Base-by-base conservation (phyloP, 1,140 invertebrate genomes). In the Temnothorax nylanderi region DNA sequence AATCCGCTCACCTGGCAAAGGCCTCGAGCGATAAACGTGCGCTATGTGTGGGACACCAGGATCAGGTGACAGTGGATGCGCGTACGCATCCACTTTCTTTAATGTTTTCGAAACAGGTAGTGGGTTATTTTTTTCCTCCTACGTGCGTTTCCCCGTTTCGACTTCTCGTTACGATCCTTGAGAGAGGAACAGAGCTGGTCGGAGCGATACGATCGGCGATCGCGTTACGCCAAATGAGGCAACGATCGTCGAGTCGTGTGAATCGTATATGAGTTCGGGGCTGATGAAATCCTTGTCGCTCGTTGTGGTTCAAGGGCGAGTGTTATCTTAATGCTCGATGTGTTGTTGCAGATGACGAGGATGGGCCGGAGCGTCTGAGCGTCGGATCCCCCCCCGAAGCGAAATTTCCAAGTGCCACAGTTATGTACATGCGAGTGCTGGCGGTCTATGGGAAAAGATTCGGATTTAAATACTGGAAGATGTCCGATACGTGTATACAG, bases 391-490 rank as follows among this genome's bases (percentile, higher is more conserved):
- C 0, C 37, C 41, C 44, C 16, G 26, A 37, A 58, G 6, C 78
- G 37, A 18, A 76, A 49, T 80, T 87, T 65, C 3, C 21, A 72
- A 41, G 69, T 81, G 21, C 7, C 37, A 76, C 65, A 92, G 88
- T 87, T 87, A 92, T 93, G 92, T 76, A 88, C 47, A 26, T 41
- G 44, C 51, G 71, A 75, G 74, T 64, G 65, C 34, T 74, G 72
- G 64, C 64, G 44, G 84, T 91, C 21, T 91, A 91, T 49, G 88
- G 87, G 90, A 92, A 89, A 90, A 88, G 81, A 86, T 92, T 93
- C 89, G 90, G 89, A 87, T 94, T 94, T 74, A 94, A 94, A 90
- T 94, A 92, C 90, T 94, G 92, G 93, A 93, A 90, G 65, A 90
- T 90, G 87, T 84, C 88, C 21, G 74, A 62, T n/a, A 77, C 37